These are phyloP conservation scores for Megaceryle torquata DNA, from an alignment of 2,113 vertebrate genomes.

Conservation along the genomic window DNA sequence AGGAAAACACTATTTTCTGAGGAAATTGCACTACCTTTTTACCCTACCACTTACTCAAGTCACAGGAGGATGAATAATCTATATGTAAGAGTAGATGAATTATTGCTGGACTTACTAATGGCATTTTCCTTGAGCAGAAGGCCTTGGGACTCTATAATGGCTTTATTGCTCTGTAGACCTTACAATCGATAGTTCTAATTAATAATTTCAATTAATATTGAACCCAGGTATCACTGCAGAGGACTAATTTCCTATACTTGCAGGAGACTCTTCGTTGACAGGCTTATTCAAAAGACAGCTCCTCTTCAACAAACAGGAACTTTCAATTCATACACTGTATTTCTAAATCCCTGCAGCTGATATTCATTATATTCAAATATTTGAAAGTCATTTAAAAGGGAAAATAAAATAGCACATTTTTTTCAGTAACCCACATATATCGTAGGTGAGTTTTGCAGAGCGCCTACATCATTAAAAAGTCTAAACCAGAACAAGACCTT, in stretches of 20 bases:
- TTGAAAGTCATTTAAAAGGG: not conserved
- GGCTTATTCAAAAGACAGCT: not conserved
- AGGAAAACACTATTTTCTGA: not conserved
- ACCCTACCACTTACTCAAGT: not conserved
- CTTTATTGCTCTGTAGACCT: slow-evolving; percentile 42
- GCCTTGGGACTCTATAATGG: not conserved
- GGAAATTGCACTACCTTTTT: not conserved
- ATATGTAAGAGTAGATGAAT: not conserved
- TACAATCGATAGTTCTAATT: not conserved
- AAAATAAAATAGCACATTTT: not conserved
- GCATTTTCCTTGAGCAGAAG: not conserved
- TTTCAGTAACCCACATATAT: not conserved
- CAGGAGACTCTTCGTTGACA: not conserved
- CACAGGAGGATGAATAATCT: not conserved
- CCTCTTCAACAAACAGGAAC: not conserved
- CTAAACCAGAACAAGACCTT: not conserved
- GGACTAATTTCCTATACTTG: not conserved
- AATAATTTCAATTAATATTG: slow-evolving; percentile 44
- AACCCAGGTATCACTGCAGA: slow-evolving; percentile 11
- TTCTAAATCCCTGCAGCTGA: not conserved
- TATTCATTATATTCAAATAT: not conserved
- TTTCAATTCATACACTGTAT: not conserved
- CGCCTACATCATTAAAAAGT: not conserved
- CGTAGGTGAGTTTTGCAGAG: not conserved
- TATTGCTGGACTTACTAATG: not conserved